Base-by-base conservation (phyloP, 1,140 invertebrate genomes). In the Sitodiplosis mosellana region DNA sequence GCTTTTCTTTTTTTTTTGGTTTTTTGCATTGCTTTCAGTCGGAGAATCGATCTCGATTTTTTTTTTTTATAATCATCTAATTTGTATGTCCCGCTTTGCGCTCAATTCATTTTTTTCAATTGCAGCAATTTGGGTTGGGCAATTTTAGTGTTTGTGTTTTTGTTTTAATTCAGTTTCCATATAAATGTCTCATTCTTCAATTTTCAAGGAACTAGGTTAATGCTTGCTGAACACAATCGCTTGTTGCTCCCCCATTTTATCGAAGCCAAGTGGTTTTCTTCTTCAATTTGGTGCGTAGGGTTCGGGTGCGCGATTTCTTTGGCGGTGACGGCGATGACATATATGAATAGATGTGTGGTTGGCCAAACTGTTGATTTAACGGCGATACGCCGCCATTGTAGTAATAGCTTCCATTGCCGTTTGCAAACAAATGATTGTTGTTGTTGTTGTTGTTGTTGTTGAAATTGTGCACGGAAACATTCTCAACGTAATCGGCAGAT, bases 251-350 rank as follows among this genome's bases (percentile, higher is more conserved):
- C 27, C 3, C 10, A 27, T 27, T 10, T 48, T 48, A 63, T 53
- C 61, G 60, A 53, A 61, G 55, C 57, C 57, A 63, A 27, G 59
- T 47, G n/a, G n/a, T 4, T 41, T 64, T 64, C 6, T 59, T 54
- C 49, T 63, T 63, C n/a, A 61, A 56, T 50, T 63, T 64, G 41
- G 58, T 58, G 14, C 61, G 61, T 19, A 61, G 19, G 14, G 53
- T 57, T 6, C 61, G 52, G 46, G 58, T 27, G 0, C 56, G 52
- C 45, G 45, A 37, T 48, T 54, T 54, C 42, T 50, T 51, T 12
- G 49, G 33, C 12, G 49, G 40, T 33, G 37, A 43, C 33, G 46
- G 33, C 21, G 42, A 37, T 11, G 20, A 22, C 43, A 46, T 15
- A 22, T 17, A 37, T 48, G 48, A 20, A 41, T 15, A 38, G 17